Evolutionary conservation across 2,888 invertebrate species (phyloP), one percentile per base, ranked within the genome.

Genomic region (Balanococcus diminutus): DNA sequence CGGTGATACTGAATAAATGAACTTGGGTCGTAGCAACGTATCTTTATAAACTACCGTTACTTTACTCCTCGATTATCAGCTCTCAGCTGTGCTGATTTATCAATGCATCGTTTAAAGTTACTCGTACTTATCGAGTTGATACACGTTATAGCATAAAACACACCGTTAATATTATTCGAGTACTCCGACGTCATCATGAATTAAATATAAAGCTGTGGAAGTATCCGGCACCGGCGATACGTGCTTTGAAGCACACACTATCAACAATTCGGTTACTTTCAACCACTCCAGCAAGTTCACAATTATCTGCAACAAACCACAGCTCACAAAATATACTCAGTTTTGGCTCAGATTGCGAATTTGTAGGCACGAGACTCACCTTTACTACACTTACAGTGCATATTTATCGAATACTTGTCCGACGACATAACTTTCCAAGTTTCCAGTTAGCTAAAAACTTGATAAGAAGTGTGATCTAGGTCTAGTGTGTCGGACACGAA

Each of bases 161-260:
- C 25, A 67, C 28, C 28, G 28, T 28, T 56, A 56, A 56, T 16
- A 4, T 16, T 46, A 36, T 56, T 67, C 61, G 28, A 67, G 28
- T 28, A 67, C 46, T 36, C 36, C 14, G 11, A 67, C 28, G 61
- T 67, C 61, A 67, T 67, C n/a, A n/a, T n/a, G 61, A 67, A 67
- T 67, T 67, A 67, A 67, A 67, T 67, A 67, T 67, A 67, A 67
- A n/a, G n/a, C n/a, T n/a, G n/a, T n/a, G n/a, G n/a, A n/a, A n/a
- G n/a, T n/a, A n/a, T n/a, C n/a, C n/a, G n/a, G n/a, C n/a, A n/a
- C n/a, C n/a, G n/a, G n/a, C n/a, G n/a, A n/a, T n/a, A n/a, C n/a
- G n/a, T n/a, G n/a, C n/a, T n/a, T n/a, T n/a, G n/a, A n/a, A n/a
- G n/a, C n/a, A n/a, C n/a, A n/a, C n/a, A n/a, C n/a, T n/a, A n/a